Conservation (phyloP, 2,113 vertebrate species). For the Chunga burmeisteri region DNA sequence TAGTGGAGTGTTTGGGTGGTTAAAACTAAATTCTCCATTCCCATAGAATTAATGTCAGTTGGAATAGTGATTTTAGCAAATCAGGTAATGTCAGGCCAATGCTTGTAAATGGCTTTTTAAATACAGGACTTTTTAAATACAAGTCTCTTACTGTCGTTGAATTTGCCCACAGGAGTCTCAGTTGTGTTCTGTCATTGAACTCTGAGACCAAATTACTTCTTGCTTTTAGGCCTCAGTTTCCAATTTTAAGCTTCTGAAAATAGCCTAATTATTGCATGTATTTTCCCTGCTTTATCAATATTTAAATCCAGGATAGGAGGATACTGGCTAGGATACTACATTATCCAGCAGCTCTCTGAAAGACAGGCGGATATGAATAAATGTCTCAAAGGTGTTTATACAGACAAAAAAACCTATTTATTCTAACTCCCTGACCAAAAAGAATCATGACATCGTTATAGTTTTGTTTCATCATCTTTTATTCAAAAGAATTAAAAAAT, state of each 20-base stretch:
- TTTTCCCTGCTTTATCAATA: background rate
- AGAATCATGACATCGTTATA: background rate
- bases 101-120: background rate
- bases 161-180: background rate
- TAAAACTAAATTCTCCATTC: background rate
- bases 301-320: background rate
- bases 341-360: background rate
- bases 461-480: background rate
- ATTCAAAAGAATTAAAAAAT: background rate
- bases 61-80: background rate
- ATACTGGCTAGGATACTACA: background rate
- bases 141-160: background rate
- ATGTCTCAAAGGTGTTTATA: background rate
- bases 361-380: background rate
- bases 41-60: background rate
- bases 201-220: background rate
- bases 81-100: background rate
- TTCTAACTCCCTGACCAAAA: background rate
- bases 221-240: background rate
- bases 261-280: background rate
- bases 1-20: background rate
- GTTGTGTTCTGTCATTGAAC: background rate
- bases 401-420: rapidly evolving
- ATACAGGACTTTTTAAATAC: background rate
- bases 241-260: background rate